Percentiles rank a stretch among this genome's conserved stretches.
Conservation (phyloP, 2,888 invertebrate genomes). For the Onchidella celtica region DNA sequence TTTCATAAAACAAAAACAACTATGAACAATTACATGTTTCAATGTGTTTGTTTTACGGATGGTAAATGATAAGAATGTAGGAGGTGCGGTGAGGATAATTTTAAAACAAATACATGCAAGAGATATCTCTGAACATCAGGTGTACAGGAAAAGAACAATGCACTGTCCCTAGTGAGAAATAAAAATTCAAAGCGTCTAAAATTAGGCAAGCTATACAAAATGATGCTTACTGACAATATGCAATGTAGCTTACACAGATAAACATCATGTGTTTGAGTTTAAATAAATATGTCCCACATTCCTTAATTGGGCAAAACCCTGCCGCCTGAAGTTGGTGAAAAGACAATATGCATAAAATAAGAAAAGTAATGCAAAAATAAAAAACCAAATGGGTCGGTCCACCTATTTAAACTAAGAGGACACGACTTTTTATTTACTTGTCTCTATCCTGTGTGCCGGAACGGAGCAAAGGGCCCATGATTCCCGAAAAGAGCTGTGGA, state of each 20-base stretch:
- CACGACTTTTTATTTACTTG: slow-evolving; percentile 42
- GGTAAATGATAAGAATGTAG: background rate
- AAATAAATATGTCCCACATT: background rate
- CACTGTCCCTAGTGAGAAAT: background rate
- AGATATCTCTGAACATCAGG: background rate
- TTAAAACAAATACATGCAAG: background rate
- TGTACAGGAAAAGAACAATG: background rate
- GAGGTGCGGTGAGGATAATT: background rate
- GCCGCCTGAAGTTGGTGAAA: slow-evolving; percentile 5
- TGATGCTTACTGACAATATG: background rate
- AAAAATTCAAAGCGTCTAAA: slow-evolving; percentile 4
- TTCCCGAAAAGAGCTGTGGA: slow-evolving; percentile 45
- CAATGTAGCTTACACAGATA: slow-evolving; percentile 4
- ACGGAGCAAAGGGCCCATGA: slow-evolving; percentile 25
- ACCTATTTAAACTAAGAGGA: background rate
- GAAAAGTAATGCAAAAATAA: background rate
- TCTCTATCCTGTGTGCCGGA: slow-evolving; percentile 36
- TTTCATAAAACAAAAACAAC: too few species aligned
- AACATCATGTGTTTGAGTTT: background rate
- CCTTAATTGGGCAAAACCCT: slow-evolving; percentile 8
- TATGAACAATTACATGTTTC: too few species aligned
- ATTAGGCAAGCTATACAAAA: background rate
- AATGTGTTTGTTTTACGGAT: background rate
- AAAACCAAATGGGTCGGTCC: background rate
- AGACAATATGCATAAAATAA: background rate